Base-by-base conservation (phyloP, 2,888 invertebrate genomes). In the Apamea epomidion region DNA sequence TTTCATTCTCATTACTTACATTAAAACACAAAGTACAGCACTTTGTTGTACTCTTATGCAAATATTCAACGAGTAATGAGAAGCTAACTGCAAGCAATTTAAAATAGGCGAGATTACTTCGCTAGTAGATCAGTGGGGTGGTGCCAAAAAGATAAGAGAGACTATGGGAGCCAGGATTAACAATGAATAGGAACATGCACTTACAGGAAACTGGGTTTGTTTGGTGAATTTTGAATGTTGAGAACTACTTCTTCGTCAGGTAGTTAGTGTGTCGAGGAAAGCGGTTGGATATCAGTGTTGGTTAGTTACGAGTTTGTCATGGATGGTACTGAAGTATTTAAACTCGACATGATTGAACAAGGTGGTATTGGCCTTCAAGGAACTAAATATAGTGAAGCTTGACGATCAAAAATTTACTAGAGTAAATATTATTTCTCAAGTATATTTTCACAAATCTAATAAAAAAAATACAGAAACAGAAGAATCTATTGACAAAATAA, bases 71-170 rank as follows among this genome's bases (percentile, higher is more conserved):
- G 92, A 92, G 94, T 95, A 95, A 95, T 95, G 95, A 94, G 93
- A 91, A 92, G 93, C 92, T 93, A 93, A 93, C 93, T 93, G 93
- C 92, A 94, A 95, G 94, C 94, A 95, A 95, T 96, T 95, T 95
- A 94, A 95, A 96, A 94, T 91, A 93, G 91, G 90, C 91, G 87
- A 89, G 91, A 90, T 89, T 87, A 87, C 79, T 80, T 73, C 42
- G 82, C 79, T 79, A 80, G 91, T 91, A 93, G 93, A 95, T 95
- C 94, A 94, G 90, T 89, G 89, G 87, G 88, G 91, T 90, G 86
- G 88, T 94, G 93, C 95, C 96, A 95, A 95, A 96, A 95, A 95
- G 96, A 96, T 96, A 96, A 92, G 88, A 90, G 89, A 92, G 89
- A 85, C 85, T 87, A 90, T 82, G 74, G 85, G 75, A 90, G 85